Evolutionary conservation across 1,140 invertebrate genomes (phyloP), one percentile per base, ranked within the genome.

Genomic region (Zelostemma sp.): DNA sequence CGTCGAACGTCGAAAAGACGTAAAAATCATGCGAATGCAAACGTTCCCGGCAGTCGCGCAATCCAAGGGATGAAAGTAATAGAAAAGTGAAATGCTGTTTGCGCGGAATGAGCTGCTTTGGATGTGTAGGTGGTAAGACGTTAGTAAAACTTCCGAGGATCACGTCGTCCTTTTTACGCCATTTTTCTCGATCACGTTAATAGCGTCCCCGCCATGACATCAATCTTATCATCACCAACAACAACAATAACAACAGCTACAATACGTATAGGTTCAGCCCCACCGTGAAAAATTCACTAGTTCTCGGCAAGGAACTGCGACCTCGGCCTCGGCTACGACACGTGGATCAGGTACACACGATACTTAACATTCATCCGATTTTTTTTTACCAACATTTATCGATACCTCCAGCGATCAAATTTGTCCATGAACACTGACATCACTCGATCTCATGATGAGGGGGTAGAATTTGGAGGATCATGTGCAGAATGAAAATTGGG

Each of bases 61-160:
- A 55, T 60, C 47, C 51, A 21, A 55, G 50, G 33, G 50, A 50
- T 62, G 43, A 59, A 61, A 71, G 38, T 55, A 67, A 63, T 63
- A 65, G 48, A 35, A 48, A 68, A 68, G 45, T 60, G 53, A 72
- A 57, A 72, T 64, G 64, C 57, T 68, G 66, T 62, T 60, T 66
- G 82, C 77, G 79, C 81, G 78, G 81, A 85, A 85, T 84, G 82
- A 83, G 76, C 76, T 80, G 83, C 81, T 85, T 85, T 85, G 79
- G 75, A 83, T 85, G 82, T 85, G 75, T 83, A 84, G 80, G 77
- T 77, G 75, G 70, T 78, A 77, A 81, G 64, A 79, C 67, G 70
- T 80, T 80, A 82, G 75, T 62, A 59, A 77, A 58, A 65, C 40
- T 64, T 51, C 45, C 46, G 63, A 59, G 71, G 68, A 59, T 73